A percentile compares a stretch with the other conserved stretches of the same genome.
These are phyloP conservation scores for Phytoseiulus persimilis DNA, from an alignment of 2,888 invertebrate species.

Conservation along the genomic window DNA sequence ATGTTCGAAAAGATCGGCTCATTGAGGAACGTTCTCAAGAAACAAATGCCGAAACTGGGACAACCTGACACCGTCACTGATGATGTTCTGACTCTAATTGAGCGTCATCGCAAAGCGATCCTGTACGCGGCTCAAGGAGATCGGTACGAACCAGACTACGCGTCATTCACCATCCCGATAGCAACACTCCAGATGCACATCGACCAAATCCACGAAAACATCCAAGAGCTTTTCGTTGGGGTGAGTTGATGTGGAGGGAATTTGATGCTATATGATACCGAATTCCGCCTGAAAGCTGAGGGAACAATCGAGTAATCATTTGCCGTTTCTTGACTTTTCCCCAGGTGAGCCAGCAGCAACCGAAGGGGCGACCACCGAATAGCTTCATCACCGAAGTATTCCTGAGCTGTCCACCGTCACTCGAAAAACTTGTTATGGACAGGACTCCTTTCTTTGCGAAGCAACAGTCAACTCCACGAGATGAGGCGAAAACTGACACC, in stretches of 20 bases:
- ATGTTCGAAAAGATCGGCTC: not conserved
- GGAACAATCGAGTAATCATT: no score
- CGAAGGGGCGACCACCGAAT: constrained; percentile 8
- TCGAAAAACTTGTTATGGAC: not conserved
- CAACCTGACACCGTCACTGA: not conserved
- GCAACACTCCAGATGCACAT: not conserved
- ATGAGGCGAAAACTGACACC: not conserved
- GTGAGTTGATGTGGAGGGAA: not conserved
- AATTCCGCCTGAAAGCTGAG: not conserved
- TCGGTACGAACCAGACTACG: constrained; percentile 12
- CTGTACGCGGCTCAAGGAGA: not conserved
- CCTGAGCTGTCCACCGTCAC: constrained; percentile 20
- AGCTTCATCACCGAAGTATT: constrained; percentile 9
- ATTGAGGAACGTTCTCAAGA: constrained; percentile 12
- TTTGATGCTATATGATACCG: not conserved
- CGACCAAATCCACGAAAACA: not conserved
- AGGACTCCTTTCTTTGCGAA: not conserved
- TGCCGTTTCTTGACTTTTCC: not conserved
- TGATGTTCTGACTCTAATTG: not conserved
- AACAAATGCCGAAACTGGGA: not conserved
- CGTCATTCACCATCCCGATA: not conserved
- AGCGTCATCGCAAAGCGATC: not conserved
- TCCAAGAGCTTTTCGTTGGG: not conserved
- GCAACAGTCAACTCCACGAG: not conserved
- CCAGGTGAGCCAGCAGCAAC: constrained; percentile 8